Percentiles rank a stretch among this genome's conserved stretches.
These are phyloP conservation scores for Climacteris rufus DNA, from an alignment of 2,113 vertebrate species.

Conservation along the genomic window DNA sequence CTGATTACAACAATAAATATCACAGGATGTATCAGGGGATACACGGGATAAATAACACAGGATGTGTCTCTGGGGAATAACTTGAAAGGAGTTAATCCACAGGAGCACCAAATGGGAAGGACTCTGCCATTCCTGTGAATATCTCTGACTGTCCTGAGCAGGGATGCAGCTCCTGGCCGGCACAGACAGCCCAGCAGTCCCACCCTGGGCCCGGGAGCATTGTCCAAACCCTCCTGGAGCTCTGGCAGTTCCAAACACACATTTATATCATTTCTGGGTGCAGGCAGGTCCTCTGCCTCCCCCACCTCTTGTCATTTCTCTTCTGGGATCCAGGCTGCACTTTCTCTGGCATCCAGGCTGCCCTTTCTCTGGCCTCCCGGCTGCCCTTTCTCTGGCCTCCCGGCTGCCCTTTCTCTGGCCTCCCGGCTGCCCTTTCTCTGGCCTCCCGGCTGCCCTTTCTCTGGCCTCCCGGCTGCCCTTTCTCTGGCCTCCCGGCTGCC, in stretches of 20 bases:
- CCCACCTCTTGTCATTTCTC: neutral
- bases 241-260: too few species aligned
- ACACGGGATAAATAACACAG: slow-evolving; percentile 48
- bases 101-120: slow-evolving; percentile 1
- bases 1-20: slow-evolving; percentile 56
- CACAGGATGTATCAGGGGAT: neutral
- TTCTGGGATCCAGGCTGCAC: neutral
- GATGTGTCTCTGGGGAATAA: slow-evolving; percentile 1
- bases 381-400: too few species aligned
- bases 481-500: too few species aligned
- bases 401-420: too few species aligned
- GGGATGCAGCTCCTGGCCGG: neutral
- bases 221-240: rapidly evolving
- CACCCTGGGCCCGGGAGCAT: neutral
- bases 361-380: too few species aligned
- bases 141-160: neutral
- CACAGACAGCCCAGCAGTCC: neutral
- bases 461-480: too few species aligned
- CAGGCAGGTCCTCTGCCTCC: neutral
- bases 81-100: neutral
- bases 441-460: too few species aligned
- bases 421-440: too few species aligned
- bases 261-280: rapidly evolving
- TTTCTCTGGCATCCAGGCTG: neutral
- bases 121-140: neutral